A percentile compares a stretch with the other conserved stretches of the same genome.
Evolutionary conservation across 2,888 invertebrate species (phyloP).

Genomic region (Ennomos fuscantarius): DNA sequence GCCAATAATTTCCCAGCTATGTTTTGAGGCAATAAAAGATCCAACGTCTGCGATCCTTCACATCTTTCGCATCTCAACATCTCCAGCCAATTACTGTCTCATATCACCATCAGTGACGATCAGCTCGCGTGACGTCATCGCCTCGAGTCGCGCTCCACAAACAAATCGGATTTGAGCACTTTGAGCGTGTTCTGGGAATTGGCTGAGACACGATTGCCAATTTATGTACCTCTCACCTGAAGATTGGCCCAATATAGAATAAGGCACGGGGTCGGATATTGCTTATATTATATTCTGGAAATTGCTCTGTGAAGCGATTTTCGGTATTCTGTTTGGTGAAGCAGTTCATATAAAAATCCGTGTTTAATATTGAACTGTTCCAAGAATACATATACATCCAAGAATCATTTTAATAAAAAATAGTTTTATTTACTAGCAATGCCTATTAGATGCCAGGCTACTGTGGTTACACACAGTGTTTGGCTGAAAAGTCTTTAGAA

Average conservation of each 20-base stretch:
- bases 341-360: constrained; percentile 3
- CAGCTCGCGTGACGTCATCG: constrained; percentile 26
- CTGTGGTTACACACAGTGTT: too few relatives aligned
- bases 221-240: constrained; percentile 36
- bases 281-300: constrained; percentile 43
- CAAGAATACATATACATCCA: too few relatives aligned
- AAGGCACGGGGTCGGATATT: constrained; percentile 35
- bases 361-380: neutral
- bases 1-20: neutral
- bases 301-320: constrained; percentile 32
- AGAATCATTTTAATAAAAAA: too few relatives aligned
- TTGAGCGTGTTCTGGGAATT: constrained; percentile 46
- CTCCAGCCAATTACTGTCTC: constrained; percentile 16
- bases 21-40: constrained; percentile 9
- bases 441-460: too few relatives aligned
- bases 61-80: neutral
- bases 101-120: constrained; percentile 27
- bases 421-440: too few relatives aligned
- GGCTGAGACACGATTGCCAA: constrained; percentile 48
- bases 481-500: too few relatives aligned
- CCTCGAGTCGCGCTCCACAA: constrained; percentile 33
- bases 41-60: constrained; percentile 3
- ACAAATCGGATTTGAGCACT: constrained; percentile 56
- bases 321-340: constrained; percentile 13
- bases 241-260: constrained; percentile 45